Conservation (phyloP, 2,113 vertebrate species). For the Origma solitaria region DNA sequence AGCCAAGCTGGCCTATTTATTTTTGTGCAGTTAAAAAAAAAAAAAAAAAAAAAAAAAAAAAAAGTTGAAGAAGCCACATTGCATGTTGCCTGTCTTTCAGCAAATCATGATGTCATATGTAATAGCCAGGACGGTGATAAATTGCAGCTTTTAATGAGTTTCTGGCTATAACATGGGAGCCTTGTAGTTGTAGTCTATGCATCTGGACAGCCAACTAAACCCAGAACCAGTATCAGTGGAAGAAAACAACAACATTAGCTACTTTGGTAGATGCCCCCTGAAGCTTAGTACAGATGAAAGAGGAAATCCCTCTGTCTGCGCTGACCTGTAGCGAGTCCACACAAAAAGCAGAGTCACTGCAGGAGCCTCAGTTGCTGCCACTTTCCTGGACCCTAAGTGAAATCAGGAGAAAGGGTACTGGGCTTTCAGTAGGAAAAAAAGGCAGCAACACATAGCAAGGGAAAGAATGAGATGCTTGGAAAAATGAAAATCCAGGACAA, state of each 20-base stretch:
- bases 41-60: neutral
- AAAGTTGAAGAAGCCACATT: neutral
- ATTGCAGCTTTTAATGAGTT: neutral
- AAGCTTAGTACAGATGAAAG: neutral
- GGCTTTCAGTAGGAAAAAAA: neutral
- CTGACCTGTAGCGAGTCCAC: neutral
- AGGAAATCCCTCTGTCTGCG: neutral
- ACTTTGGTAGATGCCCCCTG: neutral
- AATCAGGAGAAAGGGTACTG: neutral
- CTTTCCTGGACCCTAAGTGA: neutral
- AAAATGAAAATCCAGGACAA: neutral
- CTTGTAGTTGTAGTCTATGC: neutral
- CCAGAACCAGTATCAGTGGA: neutral
- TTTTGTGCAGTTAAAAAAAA: neutral
- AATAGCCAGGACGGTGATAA: neutral
- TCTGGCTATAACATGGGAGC: neutral
- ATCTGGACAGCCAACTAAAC: neutral
- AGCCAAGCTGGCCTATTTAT: neutral
- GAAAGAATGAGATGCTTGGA: neutral
- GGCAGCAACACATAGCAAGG: rapidly evolving
- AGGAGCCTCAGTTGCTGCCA: rapidly evolving
- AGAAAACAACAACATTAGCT: neutral
- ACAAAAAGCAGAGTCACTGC: neutral
- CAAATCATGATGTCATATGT: neutral
- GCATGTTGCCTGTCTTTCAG: neutral